Conservation (phyloP, 2,888 invertebrate species). For the Agriopis marginaria region DNA sequence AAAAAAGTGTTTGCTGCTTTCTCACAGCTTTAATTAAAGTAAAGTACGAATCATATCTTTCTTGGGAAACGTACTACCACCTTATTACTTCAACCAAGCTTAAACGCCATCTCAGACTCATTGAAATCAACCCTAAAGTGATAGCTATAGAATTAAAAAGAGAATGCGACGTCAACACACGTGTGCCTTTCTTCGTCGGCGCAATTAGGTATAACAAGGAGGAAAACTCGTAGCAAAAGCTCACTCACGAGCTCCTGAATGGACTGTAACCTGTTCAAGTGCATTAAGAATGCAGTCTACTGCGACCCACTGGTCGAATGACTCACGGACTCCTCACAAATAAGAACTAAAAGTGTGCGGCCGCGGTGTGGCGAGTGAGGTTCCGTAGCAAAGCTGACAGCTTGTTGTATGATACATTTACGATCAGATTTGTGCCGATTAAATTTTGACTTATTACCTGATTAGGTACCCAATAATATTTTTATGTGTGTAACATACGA, state of each 20-base stretch:
- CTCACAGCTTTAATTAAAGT: slow-evolving; percentile 60
- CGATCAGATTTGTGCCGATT: neutral
- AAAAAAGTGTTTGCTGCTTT: slow-evolving; percentile 46
- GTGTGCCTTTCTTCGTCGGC: slow-evolving; percentile 28
- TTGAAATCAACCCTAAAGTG: slow-evolving; percentile 20
- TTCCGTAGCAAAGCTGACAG: slow-evolving; percentile 12
- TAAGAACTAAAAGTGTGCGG: neutral
- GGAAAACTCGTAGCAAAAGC: slow-evolving; percentile 44
- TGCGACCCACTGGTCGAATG: slow-evolving; percentile 74
- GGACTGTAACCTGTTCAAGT: slow-evolving; percentile 58
- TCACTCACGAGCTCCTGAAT: slow-evolving; percentile 38
- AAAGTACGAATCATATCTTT: slow-evolving; percentile 54
- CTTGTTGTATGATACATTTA: neutral
- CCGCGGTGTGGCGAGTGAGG: slow-evolving; percentile 1
- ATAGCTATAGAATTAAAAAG: slow-evolving; percentile 4
- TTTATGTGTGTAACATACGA: too few relatives aligned
- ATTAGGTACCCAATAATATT: neutral
- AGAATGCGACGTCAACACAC: neutral
- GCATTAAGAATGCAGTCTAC: slow-evolving; percentile 60
- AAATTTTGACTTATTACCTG: neutral
- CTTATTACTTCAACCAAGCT: neutral
- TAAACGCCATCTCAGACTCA: neutral
- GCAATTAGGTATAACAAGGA: slow-evolving; percentile 35
- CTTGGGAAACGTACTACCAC: slow-evolving; percentile 60
- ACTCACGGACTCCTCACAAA: slow-evolving; percentile 53